Base-by-base conservation (phyloP, 2,888 invertebrate species). In the Meta bourneti region DNA sequence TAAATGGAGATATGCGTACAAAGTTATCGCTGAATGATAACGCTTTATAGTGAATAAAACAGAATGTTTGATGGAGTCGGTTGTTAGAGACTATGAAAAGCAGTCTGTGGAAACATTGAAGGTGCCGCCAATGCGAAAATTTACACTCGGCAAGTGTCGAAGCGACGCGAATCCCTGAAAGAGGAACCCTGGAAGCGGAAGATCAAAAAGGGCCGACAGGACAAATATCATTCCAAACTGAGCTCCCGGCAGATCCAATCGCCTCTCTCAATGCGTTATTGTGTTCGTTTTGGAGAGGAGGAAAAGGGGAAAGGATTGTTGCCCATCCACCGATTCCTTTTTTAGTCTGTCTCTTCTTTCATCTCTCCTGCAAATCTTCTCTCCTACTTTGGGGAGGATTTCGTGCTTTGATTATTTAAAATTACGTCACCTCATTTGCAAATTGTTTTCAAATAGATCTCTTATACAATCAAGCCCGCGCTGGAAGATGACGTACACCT, bases 151-250 rank as follows among this genome's bases (percentile, higher is more conserved):
- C 87, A 72, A 87, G 87, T 87, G 87, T 79, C 87, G 90, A 91
- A 75, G 90, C 90, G 90, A 75, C 78, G 81, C 72, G 61, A 75
- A 86, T 75, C 11, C 48, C 81, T 86, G 86, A 91, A 91, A 82
- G 81, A 69, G 75, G 81, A 75, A 70, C 20, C 71, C 78, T 70
- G 19, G 71, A 81, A 91, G 90, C 90, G 77, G 86, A 91, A 91
- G 90, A 91, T 91, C 90, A 91, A 81, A 91, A 75, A 80, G 54
- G 70, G 77, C 90, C 90, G 90, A 77, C 90, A 91, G 90, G 86
- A 91, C 90, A 91, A 91, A 91, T 86, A 91, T 91, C 90, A 91
- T 91, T 86, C 90, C 80, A 79, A 80, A 74, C 69, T 79, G 72
- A 78, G 78, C 77, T 79, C 89, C 83, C 81, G 54, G 69, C 69